phyloP scores from a whole-genome alignment of 2,797 vertebrate genomes.

The Melanogrammus aeglefinus region DNA sequence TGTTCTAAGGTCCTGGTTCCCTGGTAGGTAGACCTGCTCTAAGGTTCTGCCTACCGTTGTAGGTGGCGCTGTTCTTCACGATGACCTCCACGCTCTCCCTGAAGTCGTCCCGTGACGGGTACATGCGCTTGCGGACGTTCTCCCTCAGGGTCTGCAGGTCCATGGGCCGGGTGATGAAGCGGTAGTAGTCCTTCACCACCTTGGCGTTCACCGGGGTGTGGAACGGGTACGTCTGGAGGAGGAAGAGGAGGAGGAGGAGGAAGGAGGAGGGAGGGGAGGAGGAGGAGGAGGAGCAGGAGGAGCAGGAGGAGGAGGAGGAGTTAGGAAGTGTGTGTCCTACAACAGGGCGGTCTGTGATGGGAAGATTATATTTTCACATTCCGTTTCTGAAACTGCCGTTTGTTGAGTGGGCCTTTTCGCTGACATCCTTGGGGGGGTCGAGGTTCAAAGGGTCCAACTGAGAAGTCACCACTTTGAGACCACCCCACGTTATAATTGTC shows the following conservation, averaged over 20 bases:
- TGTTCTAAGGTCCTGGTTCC: too few species aligned
- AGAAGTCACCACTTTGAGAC: too few species aligned
- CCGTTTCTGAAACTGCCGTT: too few species aligned
- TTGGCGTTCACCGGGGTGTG: slow-evolving; percentile 96
- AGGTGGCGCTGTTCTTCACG: slow-evolving; percentile 93
- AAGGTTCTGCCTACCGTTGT: slow-evolving; percentile 81
- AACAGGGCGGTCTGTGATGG: too few species aligned
- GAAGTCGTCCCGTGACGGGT: slow-evolving; percentile 95
- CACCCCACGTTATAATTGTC: too few species aligned
- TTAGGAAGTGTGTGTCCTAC: background rate
- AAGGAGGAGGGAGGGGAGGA: slow-evolving; percentile 13
- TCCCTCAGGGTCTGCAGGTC: slow-evolving; percentile 95
- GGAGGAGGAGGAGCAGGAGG: slow-evolving; percentile 9
- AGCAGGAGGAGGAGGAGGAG: background rate
- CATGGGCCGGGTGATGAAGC: slow-evolving; percentile 96
- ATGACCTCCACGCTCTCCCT: slow-evolving; percentile 92
- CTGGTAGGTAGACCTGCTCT: too few species aligned
- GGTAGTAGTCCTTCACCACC: slow-evolving; percentile 98
- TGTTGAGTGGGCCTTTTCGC: too few species aligned
- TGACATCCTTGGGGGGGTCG: too few species aligned
- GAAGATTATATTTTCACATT: too few species aligned
- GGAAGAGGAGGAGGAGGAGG: background rate
- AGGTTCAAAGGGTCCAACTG: too few species aligned
- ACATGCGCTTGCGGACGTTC: slow-evolving; percentile 92
- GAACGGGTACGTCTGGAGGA: slow-evolving; percentile 90